These are phyloP conservation scores for Theretra japonica DNA, from an alignment of 2,888 invertebrate genomes.

Conservation along the genomic window DNA sequence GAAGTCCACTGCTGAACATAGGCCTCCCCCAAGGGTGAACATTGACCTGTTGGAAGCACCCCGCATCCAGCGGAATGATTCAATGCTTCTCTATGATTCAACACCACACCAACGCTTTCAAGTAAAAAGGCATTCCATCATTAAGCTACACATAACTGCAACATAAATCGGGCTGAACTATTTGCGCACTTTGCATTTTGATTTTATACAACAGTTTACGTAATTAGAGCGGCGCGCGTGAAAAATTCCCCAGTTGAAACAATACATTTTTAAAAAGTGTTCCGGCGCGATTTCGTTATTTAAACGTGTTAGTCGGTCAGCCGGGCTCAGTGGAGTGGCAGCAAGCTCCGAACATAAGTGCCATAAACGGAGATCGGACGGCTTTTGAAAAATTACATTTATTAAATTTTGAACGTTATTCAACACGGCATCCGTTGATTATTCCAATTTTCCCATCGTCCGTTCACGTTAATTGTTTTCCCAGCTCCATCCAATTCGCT, in stretches of 20 bases:
- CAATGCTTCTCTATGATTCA: too few species aligned
- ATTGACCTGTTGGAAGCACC: too few species aligned
- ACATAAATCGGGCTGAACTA: neutral
- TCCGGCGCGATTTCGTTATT: constrained; percentile 39
- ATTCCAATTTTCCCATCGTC: constrained; percentile 75
- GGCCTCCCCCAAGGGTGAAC: too few species aligned
- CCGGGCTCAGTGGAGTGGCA: constrained; percentile 40
- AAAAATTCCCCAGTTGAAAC: constrained; percentile 22
- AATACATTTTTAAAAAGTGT: constrained; percentile 28
- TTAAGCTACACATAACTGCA: neutral
- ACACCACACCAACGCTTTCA: neutral
- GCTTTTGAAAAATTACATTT: constrained; percentile 68
- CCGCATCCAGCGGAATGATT: too few species aligned
- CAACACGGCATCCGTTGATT: constrained; percentile 68
- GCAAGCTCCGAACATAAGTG: constrained; percentile 43
- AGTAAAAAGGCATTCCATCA: neutral
- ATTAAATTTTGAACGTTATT: constrained; percentile 65
- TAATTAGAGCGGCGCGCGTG: constrained; percentile 17
- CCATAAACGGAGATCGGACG: constrained; percentile 45
- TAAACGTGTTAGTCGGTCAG: constrained; percentile 51
- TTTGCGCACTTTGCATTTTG: neutral
- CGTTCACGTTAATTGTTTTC: constrained; percentile 77
- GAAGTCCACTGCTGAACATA: too few species aligned
- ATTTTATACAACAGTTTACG: constrained; percentile 1
- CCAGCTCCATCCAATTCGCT: constrained; percentile 73